Conservation (phyloP, 2,797 vertebrate genomes). For the Netta rufina region DNA sequence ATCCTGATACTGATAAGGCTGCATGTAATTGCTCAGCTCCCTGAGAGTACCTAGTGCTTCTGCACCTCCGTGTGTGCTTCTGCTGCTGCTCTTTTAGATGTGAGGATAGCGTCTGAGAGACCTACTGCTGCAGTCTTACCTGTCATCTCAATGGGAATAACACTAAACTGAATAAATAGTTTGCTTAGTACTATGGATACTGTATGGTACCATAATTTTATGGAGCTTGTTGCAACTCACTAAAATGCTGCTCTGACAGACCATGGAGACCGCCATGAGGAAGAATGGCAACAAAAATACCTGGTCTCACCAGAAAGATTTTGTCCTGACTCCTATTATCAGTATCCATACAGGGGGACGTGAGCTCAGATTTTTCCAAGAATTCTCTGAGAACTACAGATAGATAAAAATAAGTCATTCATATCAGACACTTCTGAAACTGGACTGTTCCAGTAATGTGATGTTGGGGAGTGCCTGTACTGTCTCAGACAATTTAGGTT, state of each 20-base stretch:
- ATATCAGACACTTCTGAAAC: background rate
- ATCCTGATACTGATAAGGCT: background rate
- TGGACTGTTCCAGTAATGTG: background rate
- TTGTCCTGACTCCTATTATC: background rate
- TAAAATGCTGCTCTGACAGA: background rate
- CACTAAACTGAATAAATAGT: too few relatives aligned
- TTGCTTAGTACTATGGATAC: too few relatives aligned
- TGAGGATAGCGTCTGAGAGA: background rate
- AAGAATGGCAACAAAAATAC: background rate
- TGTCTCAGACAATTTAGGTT: background rate
- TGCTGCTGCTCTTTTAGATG: background rate
- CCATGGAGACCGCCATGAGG: background rate
- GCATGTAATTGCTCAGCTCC: background rate
- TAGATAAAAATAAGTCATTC: background rate
- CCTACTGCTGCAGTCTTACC: background rate
- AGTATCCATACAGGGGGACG: background rate
- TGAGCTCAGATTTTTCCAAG: background rate
- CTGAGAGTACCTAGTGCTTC: background rate
- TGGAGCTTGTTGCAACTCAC: background rate
- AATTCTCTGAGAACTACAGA: background rate
- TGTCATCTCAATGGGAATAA: background rate
- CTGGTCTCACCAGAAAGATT: background rate
- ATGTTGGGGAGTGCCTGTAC: background rate
- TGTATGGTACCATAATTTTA: too few relatives aligned
- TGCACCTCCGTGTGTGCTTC: background rate